Base-by-base conservation (phyloP, 2,797 vertebrate genomes). In the Pachyuromys duprasi region DNA sequence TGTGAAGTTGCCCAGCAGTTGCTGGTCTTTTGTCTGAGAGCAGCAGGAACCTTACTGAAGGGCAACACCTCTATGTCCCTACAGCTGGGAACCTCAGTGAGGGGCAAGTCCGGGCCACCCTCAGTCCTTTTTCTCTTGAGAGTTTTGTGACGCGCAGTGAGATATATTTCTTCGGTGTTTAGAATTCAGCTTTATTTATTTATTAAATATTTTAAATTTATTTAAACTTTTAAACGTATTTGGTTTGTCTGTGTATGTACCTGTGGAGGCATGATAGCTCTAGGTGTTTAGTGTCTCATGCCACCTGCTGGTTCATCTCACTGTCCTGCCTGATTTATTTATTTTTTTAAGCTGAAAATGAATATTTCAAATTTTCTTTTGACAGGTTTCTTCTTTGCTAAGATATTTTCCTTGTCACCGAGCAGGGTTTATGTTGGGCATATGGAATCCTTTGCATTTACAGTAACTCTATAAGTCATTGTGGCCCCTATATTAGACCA, bases 301-400 rank as follows among this genome's bases (percentile, higher is more conserved):
- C 67, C 24, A 39, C 33, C 67, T 55, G 24, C 22, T 55, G 67
- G 42, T 5, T 9, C 11, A 8, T 72, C 15, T 87, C 49, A 12
- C 8, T 31, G 67, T 55, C 24, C 8, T 31, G 24, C 24, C 11
- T 72, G 67, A 72, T 15, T 72, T 79, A 49, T 49, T 49, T n/a
- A n/a, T 90, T 95, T 45, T 95, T 95, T 60, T 60, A 80, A 22
- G 22, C 86, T 93, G 36, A 90, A 88, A 87, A 60, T 88, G 36
- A 86, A 42, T 90, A 93, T 82, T 95, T 3, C 13, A 70, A 26
- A 83, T 95, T 95, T 94, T 89, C 17, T 74, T 92, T 88, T 20
- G 80, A 93, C 62, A 39, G 3, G 3, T 31, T 57, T 96, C 3
- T 62, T 65, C 26, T 74, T 90, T 94, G 39, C 42, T 91, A 63